phyloP scores from a whole-genome alignment of 2,113 vertebrate genomes.

The Chelonoidis abingdonii region DNA sequence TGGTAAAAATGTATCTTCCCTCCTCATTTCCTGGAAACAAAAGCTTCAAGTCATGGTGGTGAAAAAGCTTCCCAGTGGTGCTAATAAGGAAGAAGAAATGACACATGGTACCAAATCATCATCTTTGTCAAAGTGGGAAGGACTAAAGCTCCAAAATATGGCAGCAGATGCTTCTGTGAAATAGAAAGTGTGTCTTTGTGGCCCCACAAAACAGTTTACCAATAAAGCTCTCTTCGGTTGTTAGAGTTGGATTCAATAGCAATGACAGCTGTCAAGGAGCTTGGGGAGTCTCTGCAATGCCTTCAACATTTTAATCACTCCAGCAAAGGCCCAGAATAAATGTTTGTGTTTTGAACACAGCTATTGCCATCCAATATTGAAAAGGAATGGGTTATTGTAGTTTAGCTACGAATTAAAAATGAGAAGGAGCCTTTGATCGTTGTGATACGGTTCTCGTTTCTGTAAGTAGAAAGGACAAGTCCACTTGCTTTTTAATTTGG shows the following conservation, averaged over 20 bases:
- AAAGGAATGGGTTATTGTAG: conserved; percentile 52
- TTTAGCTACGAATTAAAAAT: conserved; percentile 64
- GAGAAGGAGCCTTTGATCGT: conserved; percentile 33
- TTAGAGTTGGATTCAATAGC: conserved; percentile 75
- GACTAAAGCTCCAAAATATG: conserved; percentile 58
- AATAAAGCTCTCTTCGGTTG: conserved; percentile 77
- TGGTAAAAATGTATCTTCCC: conserved; percentile 65
- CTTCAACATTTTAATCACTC: conserved; percentile 81
- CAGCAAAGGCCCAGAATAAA: conserved; percentile 63
- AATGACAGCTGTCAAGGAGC: conserved; percentile 83
- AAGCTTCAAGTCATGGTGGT: conserved; percentile 24
- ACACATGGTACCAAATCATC: conserved; percentile 2
- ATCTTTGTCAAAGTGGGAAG: conserved; percentile 36
- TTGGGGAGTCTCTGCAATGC: conserved; percentile 70
- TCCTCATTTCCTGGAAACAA: conserved; percentile 71
- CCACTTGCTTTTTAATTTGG: conserved; percentile 46
- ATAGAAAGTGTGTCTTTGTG: conserved; percentile 50
- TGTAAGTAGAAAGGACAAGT: conserved; percentile 30
- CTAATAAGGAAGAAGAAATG: conserved; percentile 35
- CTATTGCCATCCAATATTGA: conserved; percentile 19
- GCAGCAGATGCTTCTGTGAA: conserved; percentile 76
- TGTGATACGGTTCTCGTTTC: not conserved
- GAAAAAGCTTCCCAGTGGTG: conserved; percentile 25
- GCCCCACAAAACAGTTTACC: conserved; percentile 68
- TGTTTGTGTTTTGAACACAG: conserved; percentile 46